Percentiles rank a stretch among this genome's conserved stretches.
Conservation (phyloP, 2,888 invertebrate species). For the Onchidella celtica region DNA sequence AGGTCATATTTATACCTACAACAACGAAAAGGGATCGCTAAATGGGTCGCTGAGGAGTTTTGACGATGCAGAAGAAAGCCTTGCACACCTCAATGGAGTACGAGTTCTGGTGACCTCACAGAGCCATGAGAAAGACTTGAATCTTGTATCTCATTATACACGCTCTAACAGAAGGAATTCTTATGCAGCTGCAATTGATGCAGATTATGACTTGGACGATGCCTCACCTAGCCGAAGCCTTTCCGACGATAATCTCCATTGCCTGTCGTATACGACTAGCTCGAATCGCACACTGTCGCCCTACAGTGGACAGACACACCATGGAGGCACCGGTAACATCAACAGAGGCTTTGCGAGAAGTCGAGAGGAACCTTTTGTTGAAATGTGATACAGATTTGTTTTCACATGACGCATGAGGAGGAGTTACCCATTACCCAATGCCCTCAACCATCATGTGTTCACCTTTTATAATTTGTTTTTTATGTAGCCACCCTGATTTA, state of each 20-base stretch:
- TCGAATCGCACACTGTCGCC: not conserved
- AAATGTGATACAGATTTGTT: not conserved
- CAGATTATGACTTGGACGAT: not conserved
- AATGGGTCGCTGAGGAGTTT: not conserved
- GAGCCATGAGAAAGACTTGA: not conserved
- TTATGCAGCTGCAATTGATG: not conserved
- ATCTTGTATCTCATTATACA: not conserved
- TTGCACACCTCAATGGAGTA: not conserved
- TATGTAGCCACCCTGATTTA: no score
- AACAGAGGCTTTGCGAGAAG: not conserved
- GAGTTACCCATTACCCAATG: no score
- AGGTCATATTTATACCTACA: not conserved
- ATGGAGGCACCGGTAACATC: not conserved
- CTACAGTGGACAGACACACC: not conserved
- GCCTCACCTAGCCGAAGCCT: not conserved
- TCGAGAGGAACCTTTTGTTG: not conserved
- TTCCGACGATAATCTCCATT: not conserved
- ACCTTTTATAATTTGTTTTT: no score
- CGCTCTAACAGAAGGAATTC: not conserved
- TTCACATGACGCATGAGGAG: not conserved
- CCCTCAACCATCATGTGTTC: no score
- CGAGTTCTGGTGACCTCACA: not conserved
- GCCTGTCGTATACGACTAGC: not conserved
- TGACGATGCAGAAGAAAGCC: not conserved
- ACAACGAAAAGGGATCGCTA: not conserved